phyloP scores from a whole-genome alignment of 2,888 invertebrate genomes.

The Zootermopsis nevadensis region DNA sequence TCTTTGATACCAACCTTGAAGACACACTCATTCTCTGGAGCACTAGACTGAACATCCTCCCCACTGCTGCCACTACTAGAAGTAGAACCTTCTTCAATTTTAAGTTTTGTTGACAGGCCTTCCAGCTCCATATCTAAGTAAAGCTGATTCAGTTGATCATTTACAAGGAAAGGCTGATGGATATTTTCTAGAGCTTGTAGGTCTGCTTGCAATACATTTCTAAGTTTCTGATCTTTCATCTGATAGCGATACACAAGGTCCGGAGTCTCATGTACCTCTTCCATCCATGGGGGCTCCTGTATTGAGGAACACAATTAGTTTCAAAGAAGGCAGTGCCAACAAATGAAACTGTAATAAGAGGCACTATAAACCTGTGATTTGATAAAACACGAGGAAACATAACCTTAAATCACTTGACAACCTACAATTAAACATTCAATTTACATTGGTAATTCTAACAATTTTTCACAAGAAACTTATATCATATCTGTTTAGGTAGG shows the following conservation, averaged over 20 bases:
- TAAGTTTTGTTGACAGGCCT: constrained; percentile 69
- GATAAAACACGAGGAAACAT: no score
- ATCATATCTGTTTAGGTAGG: no score
- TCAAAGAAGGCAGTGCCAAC: no score
- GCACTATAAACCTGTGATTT: no score
- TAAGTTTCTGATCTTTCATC: constrained; percentile 67
- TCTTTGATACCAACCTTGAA: constrained; percentile 8
- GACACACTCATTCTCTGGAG: neutral
- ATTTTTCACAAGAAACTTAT: no score
- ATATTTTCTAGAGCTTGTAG: constrained; percentile 67
- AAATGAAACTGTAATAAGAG: no score
- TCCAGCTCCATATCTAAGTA: constrained; percentile 75
- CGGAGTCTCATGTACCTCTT: constrained; percentile 73
- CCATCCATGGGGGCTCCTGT: constrained; percentile 72
- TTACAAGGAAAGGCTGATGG: constrained; percentile 75
- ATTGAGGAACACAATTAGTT: neutral
- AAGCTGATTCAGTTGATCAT: constrained; percentile 77
- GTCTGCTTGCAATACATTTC: constrained; percentile 74
- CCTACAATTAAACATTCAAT: no score
- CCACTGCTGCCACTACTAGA: constrained; percentile 57
- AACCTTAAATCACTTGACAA: no score
- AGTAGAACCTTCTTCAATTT: constrained; percentile 70
- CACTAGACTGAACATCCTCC: constrained; percentile 44
- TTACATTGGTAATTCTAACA: no score
- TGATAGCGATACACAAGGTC: constrained; percentile 79